Percentiles rank a stretch among this genome's conserved stretches.
Conservation (phyloP, 2,113 vertebrate species). For the Hemibagrus wyckioides region DNA sequence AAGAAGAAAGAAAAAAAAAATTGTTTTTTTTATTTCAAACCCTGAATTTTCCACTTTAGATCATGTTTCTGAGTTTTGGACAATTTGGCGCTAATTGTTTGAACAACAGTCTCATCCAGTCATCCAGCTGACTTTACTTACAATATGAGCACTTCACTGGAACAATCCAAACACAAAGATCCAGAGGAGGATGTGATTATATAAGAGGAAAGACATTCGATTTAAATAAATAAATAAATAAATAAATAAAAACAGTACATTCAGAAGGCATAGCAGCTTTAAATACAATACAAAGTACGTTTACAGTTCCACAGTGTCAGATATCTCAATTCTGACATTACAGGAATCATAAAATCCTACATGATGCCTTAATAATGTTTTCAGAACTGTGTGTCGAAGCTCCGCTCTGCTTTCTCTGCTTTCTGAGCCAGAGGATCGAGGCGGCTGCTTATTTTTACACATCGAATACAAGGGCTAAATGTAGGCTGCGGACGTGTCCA, state of each 20-base stretch:
- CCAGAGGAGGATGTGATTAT: background rate
- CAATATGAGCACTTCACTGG: background rate
- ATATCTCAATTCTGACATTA: background rate
- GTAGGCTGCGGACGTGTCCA: constrained; percentile 1
- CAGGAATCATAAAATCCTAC: background rate
- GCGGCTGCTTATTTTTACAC: constrained; percentile 9
- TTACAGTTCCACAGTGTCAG: too few species aligned
- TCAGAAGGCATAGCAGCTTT: background rate
- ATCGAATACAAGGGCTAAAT: background rate
- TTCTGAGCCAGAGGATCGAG: background rate
- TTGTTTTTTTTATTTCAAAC: background rate
- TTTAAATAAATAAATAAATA: background rate
- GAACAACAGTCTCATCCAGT: background rate
- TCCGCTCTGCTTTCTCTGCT: background rate
- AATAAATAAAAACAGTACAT: too few species aligned
- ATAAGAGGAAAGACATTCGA: background rate
- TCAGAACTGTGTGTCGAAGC: background rate
- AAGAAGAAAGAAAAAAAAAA: background rate
- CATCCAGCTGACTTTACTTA: background rate
- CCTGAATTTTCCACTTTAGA: background rate
- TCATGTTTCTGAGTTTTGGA: background rate
- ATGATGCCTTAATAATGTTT: background rate
- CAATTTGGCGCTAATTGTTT: background rate
- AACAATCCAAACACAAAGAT: background rate
- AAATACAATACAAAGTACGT: background rate